Evolutionary conservation across 2,888 invertebrate species (phyloP).

Genomic region (Pristionchus fissidentatus): DNA sequence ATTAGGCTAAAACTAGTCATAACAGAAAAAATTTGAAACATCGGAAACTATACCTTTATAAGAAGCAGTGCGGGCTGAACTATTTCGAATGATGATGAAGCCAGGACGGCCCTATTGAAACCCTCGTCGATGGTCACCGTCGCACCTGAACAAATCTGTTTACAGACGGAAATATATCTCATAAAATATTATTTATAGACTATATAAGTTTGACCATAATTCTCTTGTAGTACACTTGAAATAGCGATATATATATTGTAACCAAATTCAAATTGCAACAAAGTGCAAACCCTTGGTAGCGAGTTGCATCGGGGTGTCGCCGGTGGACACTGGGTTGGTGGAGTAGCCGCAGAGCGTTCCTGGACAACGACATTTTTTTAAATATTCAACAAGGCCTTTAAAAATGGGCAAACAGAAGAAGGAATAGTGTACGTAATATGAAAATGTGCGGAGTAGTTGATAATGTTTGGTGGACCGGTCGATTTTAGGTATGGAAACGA

Average conservation of each 20-base stretch:
- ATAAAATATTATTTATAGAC: background rate
- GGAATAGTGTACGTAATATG: no score
- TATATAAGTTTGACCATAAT: background rate
- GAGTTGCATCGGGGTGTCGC: background rate
- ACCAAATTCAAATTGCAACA: background rate
- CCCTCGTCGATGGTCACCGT: conserved; percentile 32
- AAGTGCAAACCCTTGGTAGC: background rate
- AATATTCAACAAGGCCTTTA: no score
- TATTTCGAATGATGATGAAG: conserved; percentile 40
- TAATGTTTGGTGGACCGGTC: no score
- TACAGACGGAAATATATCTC: background rate
- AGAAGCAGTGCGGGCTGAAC: conserved; percentile 43
- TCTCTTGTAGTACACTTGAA: no score
- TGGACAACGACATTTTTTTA: background rate
- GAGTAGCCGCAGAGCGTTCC: conserved; percentile 39
- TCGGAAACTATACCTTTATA: conserved; percentile 26
- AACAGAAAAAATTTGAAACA: background rate
- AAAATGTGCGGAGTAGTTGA: no score
- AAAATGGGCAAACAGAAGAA: no score
- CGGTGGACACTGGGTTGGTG: conserved; percentile 14
- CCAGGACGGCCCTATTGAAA: conserved; percentile 33
- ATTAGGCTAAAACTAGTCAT: background rate
- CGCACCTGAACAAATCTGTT: background rate
- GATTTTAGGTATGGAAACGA: background rate
- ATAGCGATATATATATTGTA: no score